Base-by-base conservation (phyloP, 2,113 vertebrate genomes). In the Tiliqua scincoides region DNA sequence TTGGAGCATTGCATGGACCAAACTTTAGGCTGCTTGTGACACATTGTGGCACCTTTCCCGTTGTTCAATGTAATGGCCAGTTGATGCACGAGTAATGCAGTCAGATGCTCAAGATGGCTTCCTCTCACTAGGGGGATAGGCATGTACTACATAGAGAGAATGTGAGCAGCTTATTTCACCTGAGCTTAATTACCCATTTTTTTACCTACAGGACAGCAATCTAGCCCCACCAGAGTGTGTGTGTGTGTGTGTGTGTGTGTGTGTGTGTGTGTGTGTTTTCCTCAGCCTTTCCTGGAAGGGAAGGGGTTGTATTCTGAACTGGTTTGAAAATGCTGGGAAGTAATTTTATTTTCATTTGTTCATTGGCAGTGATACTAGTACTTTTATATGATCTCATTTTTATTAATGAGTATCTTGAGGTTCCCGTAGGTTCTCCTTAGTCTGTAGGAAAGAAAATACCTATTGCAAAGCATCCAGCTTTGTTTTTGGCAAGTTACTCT, bases 301-400 rank as follows among this genome's bases (percentile, higher is more conserved):
- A 71, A 74, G 11, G n/a, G 25, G 70, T 62, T 81, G 57, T 74
- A 40, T 54, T 35, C 59, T 74, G n/a, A 54, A 20, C 23, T 21
- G n/a, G 25, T 65, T 79, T 73, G 37, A 40, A 21, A 2, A 40
- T 72, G 59, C 8, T 48, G 25, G 70, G 14, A 86, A 30, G 21
- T 30, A 30, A 62, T 73, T 83, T 62, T 61, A 62, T 62, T 83
- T 71, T 83, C 32, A 62, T 43, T 70, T 27, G 48, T 67, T 83
- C 10, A 40, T 40, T 73, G 54, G 54, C 23, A 40, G 54, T 21
- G 61, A 62, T 72, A 21, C 17, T 43, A n/a, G n/a, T n/a, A 10
- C 52, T 40, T 5, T 12, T 23, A 27, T 23, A 3, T 54, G 35
- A 75, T 79, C 71, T 83, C 62, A 48, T 90, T 88, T 89, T 86